phyloP scores from a whole-genome alignment of 2,888 invertebrate species.

The Baronia brevicornis region DNA sequence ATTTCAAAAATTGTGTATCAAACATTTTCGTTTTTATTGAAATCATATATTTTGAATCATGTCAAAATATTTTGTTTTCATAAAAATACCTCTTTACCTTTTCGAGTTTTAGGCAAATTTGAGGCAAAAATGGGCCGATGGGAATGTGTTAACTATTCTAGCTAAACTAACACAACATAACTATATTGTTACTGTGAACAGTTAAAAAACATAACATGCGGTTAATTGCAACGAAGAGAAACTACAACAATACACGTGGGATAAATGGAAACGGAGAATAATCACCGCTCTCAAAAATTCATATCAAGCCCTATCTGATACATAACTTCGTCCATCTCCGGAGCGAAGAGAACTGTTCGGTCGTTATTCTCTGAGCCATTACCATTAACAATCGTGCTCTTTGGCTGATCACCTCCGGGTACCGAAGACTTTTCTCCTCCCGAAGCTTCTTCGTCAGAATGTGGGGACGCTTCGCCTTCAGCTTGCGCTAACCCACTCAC shows the following conservation, averaged over 20 bases:
- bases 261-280: constrained; percentile 16
- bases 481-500: constrained; percentile 44
- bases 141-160: too few species aligned
- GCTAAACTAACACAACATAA: constrained; percentile 7
- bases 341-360: constrained; percentile 29
- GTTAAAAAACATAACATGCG: constrained; percentile 30
- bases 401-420: constrained; percentile 12
- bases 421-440: constrained; percentile 13
- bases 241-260: too few species aligned
- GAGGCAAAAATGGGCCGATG: too few species aligned
- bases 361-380: constrained; percentile 22
- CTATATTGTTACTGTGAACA: constrained; percentile 7
- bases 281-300: constrained; percentile 57
- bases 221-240: too few species aligned
- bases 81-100: too few species aligned
- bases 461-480: constrained; percentile 28
- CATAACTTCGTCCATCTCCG: constrained; percentile 72
- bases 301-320: constrained; percentile 75
- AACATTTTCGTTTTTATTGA: too few species aligned
- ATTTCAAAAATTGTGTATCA: too few species aligned
- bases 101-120: too few species aligned
- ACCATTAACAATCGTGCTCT: constrained; percentile 32
- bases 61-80: too few species aligned
- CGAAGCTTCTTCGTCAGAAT: constrained; percentile 19
- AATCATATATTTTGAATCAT: too few species aligned